phyloP scores from a whole-genome alignment of 2,113 vertebrate species.

The Cyphomyrus discorhynchus region DNA sequence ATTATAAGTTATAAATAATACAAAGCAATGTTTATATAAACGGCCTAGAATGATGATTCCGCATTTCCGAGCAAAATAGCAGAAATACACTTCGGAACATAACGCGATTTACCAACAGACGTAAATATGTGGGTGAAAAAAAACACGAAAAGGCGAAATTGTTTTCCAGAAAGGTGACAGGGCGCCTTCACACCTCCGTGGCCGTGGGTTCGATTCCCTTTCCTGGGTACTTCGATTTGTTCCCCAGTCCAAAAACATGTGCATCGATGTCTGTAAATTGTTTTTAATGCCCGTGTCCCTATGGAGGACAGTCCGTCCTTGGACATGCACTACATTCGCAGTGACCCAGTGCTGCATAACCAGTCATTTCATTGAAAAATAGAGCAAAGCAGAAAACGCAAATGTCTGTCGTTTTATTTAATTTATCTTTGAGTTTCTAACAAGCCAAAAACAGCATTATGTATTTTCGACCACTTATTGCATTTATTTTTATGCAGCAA shows the following conservation, averaged over 20 bases:
- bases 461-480: not conserved
- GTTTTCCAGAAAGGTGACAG: not conserved
- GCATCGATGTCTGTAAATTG: not conserved
- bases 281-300: not conserved
- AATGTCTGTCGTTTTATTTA: not conserved
- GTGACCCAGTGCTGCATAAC: not conserved
- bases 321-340: not conserved
- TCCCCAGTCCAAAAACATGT: not conserved
- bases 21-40: not conserved
- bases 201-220: not conserved
- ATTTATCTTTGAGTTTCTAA: not conserved
- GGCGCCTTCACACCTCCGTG: not conserved
- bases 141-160: not conserved
- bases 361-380: not conserved
- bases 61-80: not conserved
- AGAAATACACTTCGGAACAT: not conserved
- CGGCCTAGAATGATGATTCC: not conserved
- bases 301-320: not conserved
- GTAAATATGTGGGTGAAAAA: not conserved
- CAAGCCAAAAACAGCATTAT: not conserved
- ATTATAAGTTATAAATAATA: not conserved
- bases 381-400: not conserved
- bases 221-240: not conserved
- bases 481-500: not conserved
- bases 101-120: not conserved